Conservation (phyloP, 1,140 invertebrate species). For the Drosophila ogumai region DNA sequence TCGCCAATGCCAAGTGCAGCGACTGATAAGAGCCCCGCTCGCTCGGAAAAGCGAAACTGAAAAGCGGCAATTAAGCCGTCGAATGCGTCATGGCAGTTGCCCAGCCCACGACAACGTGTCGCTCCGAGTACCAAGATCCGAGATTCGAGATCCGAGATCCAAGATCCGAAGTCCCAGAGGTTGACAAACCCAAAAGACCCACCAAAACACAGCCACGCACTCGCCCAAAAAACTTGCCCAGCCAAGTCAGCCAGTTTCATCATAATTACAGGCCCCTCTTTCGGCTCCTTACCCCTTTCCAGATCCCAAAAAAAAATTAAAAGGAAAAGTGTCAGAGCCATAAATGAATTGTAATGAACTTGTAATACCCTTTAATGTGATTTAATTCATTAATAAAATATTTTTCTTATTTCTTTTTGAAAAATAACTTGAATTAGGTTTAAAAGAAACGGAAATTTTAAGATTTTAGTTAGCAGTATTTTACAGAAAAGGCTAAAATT, state of each 20-base stretch:
- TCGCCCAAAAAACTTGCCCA: slow-evolving; percentile 43
- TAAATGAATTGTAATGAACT: slow-evolving; percentile 4
- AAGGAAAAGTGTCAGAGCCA: slow-evolving; percentile 56
- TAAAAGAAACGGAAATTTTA: neutral
- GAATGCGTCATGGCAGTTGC: slow-evolving; percentile 51
- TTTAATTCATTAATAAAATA: neutral
- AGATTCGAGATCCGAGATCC: slow-evolving; percentile 15
- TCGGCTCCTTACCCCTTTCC: slow-evolving; percentile 9
- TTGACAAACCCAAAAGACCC: slow-evolving; percentile 50
- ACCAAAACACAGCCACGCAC: slow-evolving; percentile 44
- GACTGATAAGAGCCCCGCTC: slow-evolving; percentile 44
- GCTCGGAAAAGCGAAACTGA: slow-evolving; percentile 40
- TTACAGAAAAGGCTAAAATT: neutral
- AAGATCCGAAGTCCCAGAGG: slow-evolving; percentile 32
- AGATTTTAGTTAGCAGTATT: neutral
- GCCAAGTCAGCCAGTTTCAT: slow-evolving; percentile 59
- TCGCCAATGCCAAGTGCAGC: slow-evolving; percentile 51
- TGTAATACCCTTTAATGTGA: slow-evolving; percentile 21
- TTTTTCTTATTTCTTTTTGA: too few species aligned
- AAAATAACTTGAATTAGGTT: neutral
- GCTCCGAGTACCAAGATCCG: neutral
- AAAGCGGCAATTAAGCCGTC: slow-evolving; percentile 43
- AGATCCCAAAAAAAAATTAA: slow-evolving; percentile 12
- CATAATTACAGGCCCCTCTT: slow-evolving; percentile 64
- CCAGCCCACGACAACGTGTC: slow-evolving; percentile 34